phyloP scores from a whole-genome alignment of 2,113 vertebrate species.

The Ameiurus melas region DNA sequence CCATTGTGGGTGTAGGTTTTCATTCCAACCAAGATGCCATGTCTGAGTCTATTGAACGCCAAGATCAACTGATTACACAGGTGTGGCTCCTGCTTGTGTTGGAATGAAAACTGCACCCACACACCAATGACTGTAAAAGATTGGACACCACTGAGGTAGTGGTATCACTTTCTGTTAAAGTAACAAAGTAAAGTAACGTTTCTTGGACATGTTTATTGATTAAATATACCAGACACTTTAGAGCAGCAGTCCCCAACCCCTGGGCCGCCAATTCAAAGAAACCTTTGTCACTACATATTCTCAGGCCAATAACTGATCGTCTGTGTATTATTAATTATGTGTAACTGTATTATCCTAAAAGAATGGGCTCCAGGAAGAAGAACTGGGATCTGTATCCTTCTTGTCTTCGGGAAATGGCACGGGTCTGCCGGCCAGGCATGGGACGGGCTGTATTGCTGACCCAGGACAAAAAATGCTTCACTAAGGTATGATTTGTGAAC shows the following conservation, averaged over 20 bases:
- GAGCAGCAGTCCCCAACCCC: too few species aligned
- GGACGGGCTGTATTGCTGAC: conserved; percentile 91
- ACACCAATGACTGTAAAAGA: neutral
- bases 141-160: neutral
- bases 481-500: conserved; percentile 76
- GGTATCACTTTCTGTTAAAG: neutral
- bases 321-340: conserved; percentile 7
- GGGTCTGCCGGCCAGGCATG: conserved; percentile 84
- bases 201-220: too few species aligned
- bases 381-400: conserved; percentile 97
- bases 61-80: neutral
- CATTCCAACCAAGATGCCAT: neutral
- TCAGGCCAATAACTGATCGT: neutral
- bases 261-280: too few species aligned
- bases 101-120: neutral
- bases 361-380: conserved; percentile 93
- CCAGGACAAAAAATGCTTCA: conserved; percentile 96
- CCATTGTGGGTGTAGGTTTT: neutral
- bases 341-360: conserved; percentile 59
- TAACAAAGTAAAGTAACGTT: too few species aligned
- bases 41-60: too few species aligned
- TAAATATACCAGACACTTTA: neutral
- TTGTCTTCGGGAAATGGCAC: conserved; percentile 90
- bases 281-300: neutral
- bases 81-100: too few species aligned